These are phyloP conservation scores for Coracias cyanogaster DNA, from an alignment of 2,797 vertebrate species.

Conservation along the genomic window DNA sequence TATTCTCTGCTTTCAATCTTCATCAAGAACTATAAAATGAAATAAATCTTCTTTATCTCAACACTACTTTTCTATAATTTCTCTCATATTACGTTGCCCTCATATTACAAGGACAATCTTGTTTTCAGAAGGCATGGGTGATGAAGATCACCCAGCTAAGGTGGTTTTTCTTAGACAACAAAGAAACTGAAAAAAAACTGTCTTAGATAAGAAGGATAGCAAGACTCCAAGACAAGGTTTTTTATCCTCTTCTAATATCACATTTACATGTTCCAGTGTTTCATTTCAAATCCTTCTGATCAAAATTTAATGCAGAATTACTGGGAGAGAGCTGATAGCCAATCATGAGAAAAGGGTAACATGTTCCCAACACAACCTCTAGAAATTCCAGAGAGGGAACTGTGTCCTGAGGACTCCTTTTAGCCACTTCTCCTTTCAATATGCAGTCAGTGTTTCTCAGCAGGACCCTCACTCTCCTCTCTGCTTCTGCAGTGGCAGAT, in stretches of 20 bases:
- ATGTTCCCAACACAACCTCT: not conserved
- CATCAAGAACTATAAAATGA: not conserved
- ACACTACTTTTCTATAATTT: not conserved
- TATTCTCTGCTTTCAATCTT: not conserved
- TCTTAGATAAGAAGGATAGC: not conserved
- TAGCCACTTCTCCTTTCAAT: not conserved
- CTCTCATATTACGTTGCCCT: not conserved
- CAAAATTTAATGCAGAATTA: not conserved
- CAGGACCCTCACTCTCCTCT: rapidly evolving
- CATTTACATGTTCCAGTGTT: not conserved
- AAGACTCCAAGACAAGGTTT: not conserved
- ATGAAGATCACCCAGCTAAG: not conserved
- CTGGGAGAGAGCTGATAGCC: not conserved
- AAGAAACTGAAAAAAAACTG: not conserved
- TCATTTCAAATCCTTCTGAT: not conserved
- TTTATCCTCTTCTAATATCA: not conserved
- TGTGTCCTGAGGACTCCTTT: not conserved
- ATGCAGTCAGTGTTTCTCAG: not conserved
- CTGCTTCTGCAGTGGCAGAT: not conserved
- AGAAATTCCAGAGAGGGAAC: not conserved
- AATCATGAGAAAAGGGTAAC: not conserved
- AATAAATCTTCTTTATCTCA: not conserved
- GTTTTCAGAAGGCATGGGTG: not conserved
- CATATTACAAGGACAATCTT: not conserved
- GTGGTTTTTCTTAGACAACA: not conserved